A percentile compares a stretch with the other conserved stretches of the same genome.
Conservation (phyloP, 2,797 vertebrate genomes). For the Sorex maritimensis region DNA sequence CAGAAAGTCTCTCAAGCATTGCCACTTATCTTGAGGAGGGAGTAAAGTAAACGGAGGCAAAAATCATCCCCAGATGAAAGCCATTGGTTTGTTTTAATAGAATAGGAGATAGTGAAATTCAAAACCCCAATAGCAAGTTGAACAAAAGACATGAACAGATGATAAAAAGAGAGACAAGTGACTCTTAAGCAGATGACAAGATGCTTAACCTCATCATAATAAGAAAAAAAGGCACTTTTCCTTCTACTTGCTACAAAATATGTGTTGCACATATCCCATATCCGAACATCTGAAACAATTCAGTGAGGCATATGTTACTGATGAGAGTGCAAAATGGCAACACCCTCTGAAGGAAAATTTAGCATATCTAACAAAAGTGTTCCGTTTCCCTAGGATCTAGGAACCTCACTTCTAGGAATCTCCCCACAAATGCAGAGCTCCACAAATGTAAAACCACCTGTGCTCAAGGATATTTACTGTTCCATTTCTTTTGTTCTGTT, state of each 20-base stretch:
- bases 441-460: not conserved
- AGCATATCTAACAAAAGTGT: constrained; percentile 18
- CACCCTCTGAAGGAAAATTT: not conserved
- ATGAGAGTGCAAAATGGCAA: not conserved
- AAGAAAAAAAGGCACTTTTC: constrained; percentile 42
- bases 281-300: constrained; percentile 36
- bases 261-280: constrained; percentile 20
- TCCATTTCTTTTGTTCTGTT: not conserved
- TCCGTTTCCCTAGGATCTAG: constrained; percentile 45
- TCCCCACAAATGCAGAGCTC: not conserved
- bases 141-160: not conserved
- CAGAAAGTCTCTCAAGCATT: not conserved
- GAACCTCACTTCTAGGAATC: constrained; percentile 1
- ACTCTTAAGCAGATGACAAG: not conserved
- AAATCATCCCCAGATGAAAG: not conserved
- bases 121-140: constrained; percentile 32
- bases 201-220: constrained; percentile 15
- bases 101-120: constrained; percentile 1
- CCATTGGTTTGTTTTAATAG: constrained; percentile 12
- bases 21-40: not conserved
- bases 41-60: not conserved
- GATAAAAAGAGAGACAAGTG: not conserved
- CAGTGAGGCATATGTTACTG: not conserved
- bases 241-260: not conserved
- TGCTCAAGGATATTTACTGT: not conserved